phyloP scores from a whole-genome alignment of 2,797 vertebrate species.

The Spinibarbus caldwelli region DNA sequence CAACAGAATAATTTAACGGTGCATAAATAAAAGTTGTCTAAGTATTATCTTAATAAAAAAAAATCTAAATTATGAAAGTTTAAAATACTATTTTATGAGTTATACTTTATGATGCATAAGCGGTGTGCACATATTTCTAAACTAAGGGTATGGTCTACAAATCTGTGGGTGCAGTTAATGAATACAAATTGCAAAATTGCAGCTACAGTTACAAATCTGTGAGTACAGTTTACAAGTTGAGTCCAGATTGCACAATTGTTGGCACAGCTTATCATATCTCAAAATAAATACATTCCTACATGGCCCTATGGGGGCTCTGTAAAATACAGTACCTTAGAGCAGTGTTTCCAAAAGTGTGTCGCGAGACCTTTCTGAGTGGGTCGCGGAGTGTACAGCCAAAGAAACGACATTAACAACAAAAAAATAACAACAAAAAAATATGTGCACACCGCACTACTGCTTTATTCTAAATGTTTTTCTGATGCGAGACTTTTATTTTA shows the following conservation, averaged over 20 bases:
- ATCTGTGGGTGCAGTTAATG: too few species aligned
- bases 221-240: background rate
- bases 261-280: background rate
- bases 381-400: too few species aligned
- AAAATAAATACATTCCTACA: background rate
- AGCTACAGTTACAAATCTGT: background rate
- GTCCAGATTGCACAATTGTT: background rate
- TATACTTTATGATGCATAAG: background rate
- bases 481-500: too few species aligned
- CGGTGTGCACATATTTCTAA: background rate
- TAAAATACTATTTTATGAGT: background rate
- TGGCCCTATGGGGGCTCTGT: background rate
- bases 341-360: too few species aligned
- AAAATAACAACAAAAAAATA: too few species aligned
- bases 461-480: too few species aligned
- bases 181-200: too few species aligned
- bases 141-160: background rate
- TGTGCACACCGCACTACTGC: too few species aligned
- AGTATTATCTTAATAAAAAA: background rate
- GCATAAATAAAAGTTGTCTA: background rate
- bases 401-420: too few species aligned
- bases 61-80: background rate
- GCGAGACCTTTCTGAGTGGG: too few species aligned
- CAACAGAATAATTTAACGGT: background rate
- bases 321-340: too few species aligned